Evolutionary conservation across 35 echinoderm and acorn worm species (phyloP), one percentile per base, ranked within the genome.

Genomic region (Lytechinus variegatus): DNA sequence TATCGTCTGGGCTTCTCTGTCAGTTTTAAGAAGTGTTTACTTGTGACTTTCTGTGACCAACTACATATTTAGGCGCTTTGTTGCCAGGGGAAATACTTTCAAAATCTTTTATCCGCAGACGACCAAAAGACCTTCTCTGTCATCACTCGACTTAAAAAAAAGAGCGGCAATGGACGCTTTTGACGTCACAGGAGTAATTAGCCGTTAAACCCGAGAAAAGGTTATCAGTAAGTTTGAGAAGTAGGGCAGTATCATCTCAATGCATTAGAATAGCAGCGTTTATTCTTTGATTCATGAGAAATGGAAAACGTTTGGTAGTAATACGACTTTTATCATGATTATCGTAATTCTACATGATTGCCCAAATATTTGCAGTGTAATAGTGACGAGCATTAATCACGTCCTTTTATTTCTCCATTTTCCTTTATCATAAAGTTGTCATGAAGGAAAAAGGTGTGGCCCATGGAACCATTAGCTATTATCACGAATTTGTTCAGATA

Each of bases 141-240:
- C 88, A 90, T 90, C 88, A 44, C 88, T 44, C 88, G 52, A 90
- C 88, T 52, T 24, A 52, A 90, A 88, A 87, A 87, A 90, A 90
- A 54, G 66, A 79, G 16, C 66, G 66, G 19, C 19, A 79, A 79
- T 24, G 14, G 88, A 54, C 28, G 16, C 88, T 8, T 13, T 9
- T 90, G 88, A 90, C 88, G 88, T 90, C 88, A 90, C 29, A 90
- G 13, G 27, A 90, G 88, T 90, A 90, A 90, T 90, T 90, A 90
- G 29, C 88, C 88, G 52, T 90, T 21, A 90, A 90, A 19, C 14
- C 33, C 88, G 52, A 52, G 52, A 33, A 90, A 90, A 90, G 88
- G 88, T 90, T 90, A 90, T 90, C 88, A 90, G 88, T 52, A 44
- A 90, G 28, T 33, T 90, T 10, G 27, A 90, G 52, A 44, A 10